Base-by-base conservation (phyloP, 2,113 vertebrate genomes). In the Argyrosomus japonicus region DNA sequence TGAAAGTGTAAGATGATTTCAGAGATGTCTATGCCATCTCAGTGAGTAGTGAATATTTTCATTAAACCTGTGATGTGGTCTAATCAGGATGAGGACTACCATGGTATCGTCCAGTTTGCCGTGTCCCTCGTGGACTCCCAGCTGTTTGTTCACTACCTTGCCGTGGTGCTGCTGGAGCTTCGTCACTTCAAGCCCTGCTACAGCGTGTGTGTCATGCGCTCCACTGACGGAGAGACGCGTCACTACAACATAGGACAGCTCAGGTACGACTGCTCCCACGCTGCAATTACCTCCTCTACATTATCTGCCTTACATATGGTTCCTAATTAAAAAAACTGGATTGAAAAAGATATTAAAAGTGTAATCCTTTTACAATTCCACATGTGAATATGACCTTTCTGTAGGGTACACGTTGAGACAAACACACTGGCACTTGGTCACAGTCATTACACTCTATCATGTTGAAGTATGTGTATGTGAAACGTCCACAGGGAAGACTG, bases 131-230 rank as follows among this genome's bases (percentile, higher is more conserved):
- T 99, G 94, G 98, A 99, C 2, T 97, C 97, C 1, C 96, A 99
- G 79, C 96, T 99, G 78, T 99, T 99, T 89, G 97, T 98, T 81
- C 97, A 99, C 80, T 99, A 99, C 93, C 93, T 99, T 93, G 98
- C 97, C 9, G 96, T 99, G 0, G 96, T 99, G 81, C 92, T 99
- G 91, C 94, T 99, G 91, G 97, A 99, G 93, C 95, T 99, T 8
- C 91, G 97, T 12, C 97, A 99, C 86, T 94, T 99, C 76, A 97
- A 96, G 89, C 96, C 97, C 62, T 93, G 90, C 90, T 99, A 98
- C 93, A 95, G 95, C 0, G 86, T 99, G 80, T 96, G 97, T 77
- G 97, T 98, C 9, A 96, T 97, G 23, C 96, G 98, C 72, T 97
- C 97, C 56, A 97, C 97, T 0, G 98, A 99, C 0, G 97, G 98